These are phyloP conservation scores for Oplegnathus fasciatus DNA, from an alignment of 2,113 vertebrate species.

Conservation along the genomic window DNA sequence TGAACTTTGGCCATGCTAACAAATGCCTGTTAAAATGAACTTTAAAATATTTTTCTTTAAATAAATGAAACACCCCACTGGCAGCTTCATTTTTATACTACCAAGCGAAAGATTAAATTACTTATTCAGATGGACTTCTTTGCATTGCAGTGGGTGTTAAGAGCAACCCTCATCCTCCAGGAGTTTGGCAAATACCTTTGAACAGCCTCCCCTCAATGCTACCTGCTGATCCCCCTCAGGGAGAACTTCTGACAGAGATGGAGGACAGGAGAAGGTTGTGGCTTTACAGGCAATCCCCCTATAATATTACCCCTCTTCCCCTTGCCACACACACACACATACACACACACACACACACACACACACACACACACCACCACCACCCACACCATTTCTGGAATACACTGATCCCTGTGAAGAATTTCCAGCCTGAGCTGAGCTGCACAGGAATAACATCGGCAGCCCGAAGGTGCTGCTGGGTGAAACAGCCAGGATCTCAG, in stretches of 20 bases:
- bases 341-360: slow-evolving; percentile 3
- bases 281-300: slow-evolving; percentile 69
- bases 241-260: slow-evolving; percentile 47
- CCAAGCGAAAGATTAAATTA: neutral
- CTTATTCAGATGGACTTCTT: neutral
- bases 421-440: slow-evolving; percentile 62
- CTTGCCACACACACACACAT: slow-evolving; percentile 23
- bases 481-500: slow-evolving; percentile 55
- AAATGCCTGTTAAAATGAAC: neutral
- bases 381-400: slow-evolving; percentile 52
- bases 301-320: slow-evolving; percentile 59
- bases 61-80: too few species aligned
- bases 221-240: slow-evolving; percentile 41
- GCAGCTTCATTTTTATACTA: neutral
- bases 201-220: neutral
- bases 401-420: slow-evolving; percentile 67
- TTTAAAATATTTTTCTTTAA: too few species aligned
- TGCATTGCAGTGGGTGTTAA: neutral
- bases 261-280: slow-evolving; percentile 69
- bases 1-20: neutral
- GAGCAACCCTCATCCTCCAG: slow-evolving; percentile 16
- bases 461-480: slow-evolving; percentile 58
- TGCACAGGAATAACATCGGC: slow-evolving; percentile 65
- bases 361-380: slow-evolving; percentile 14
- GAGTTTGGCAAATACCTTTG: slow-evolving; percentile 44